Percentiles rank a stretch among this genome's conserved stretches.
phyloP scores from a whole-genome alignment of 2,797 vertebrate genomes.

The Pangasius krempfi region DNA sequence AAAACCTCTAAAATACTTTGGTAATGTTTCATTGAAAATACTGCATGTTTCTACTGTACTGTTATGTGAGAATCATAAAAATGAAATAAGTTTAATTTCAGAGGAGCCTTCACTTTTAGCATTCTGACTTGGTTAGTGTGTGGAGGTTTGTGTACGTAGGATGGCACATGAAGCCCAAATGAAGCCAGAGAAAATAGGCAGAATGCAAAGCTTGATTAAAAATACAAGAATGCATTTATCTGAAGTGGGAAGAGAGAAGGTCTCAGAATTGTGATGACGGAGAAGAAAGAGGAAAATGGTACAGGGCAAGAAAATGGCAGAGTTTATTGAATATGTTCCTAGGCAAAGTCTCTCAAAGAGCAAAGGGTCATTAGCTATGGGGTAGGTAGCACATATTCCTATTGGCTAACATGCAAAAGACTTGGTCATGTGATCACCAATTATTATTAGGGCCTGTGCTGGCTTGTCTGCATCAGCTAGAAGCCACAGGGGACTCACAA shows the following conservation, averaged over 20 bases:
- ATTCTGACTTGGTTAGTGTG: background rate
- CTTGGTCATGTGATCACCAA: constrained; percentile 43
- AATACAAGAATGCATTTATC: background rate
- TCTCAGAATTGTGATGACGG: background rate
- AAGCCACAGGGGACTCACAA: constrained; percentile 26
- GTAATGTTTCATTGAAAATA: background rate
- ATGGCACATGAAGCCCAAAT: background rate
- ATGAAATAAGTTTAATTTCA: background rate
- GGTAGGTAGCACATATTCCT: background rate
- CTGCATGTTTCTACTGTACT: background rate
- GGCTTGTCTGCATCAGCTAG: constrained; percentile 58
- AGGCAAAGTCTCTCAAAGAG: background rate
- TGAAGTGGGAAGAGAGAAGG: background rate
- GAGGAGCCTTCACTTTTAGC: background rate
- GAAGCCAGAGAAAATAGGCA: background rate
- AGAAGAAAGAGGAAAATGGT: background rate
- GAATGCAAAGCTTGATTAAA: background rate
- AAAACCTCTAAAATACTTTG: background rate
- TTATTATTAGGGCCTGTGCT: constrained; percentile 57
- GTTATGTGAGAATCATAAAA: background rate
- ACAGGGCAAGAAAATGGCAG: background rate
- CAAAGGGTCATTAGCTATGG: constrained; percentile 14
- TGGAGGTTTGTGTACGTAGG: background rate
- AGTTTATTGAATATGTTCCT: constrained; percentile 22
- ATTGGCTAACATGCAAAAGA: constrained; percentile 37